Conservation (phyloP, 1,140 invertebrate genomes). For the Drosophila gunungcola region DNA sequence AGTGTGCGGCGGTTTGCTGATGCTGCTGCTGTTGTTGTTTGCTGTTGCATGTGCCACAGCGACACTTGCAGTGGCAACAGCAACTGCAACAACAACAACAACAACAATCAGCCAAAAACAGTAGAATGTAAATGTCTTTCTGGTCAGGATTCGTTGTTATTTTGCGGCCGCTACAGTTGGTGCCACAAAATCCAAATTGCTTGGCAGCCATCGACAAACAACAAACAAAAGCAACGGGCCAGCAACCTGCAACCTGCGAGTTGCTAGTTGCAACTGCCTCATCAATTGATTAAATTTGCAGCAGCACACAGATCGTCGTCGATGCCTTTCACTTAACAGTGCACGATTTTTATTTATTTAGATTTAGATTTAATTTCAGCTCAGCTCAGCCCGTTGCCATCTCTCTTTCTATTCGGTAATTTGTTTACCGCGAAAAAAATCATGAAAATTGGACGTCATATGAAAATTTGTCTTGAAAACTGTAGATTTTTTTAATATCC, state of each 20-base stretch:
- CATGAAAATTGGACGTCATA: not conserved
- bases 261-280: conserved; percentile 64
- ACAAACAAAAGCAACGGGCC: conserved; percentile 70
- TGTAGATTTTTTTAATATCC: not conserved
- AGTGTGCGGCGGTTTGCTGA: conserved; percentile 49
- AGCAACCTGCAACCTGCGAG: conserved; percentile 62
- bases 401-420: conserved; percentile 23
- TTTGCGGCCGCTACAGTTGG: conserved; percentile 36
- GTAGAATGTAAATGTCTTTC: conserved; percentile 82
- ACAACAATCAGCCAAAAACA: conserved; percentile 66
- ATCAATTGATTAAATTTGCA: conserved; percentile 83
- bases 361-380: conserved; percentile 77
- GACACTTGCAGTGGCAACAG: conserved; percentile 61
- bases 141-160: conserved; percentile 75
- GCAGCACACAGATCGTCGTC: conserved; percentile 73
- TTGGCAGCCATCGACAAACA: conserved; percentile 65
- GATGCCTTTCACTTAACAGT: conserved; percentile 79
- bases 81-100: conserved; percentile 45
- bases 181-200: conserved; percentile 81
- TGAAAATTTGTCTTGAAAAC: not conserved
- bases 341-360: conserved; percentile 83
- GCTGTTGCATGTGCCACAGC: conserved; percentile 50
- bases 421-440: conserved; percentile 27
- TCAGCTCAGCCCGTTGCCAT: conserved; percentile 15
- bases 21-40: conserved; percentile 43